Evolutionary conservation across 1,140 invertebrate species (phyloP).

Genomic region (Mactra quadrangularis): DNA sequence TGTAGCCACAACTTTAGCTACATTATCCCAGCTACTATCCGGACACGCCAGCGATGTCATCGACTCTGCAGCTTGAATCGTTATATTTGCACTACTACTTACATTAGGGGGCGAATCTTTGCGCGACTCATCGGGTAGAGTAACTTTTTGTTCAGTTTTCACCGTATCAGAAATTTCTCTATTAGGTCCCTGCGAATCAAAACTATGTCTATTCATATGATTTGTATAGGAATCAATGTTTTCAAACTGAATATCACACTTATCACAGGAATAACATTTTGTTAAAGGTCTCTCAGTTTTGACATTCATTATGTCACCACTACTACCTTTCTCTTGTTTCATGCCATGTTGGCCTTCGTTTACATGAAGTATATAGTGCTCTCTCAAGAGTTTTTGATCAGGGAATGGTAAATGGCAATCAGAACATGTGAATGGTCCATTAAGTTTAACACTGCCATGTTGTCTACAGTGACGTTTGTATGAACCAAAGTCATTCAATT

Average conservation of each 20-base stretch:
- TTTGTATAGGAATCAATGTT: constrained; percentile 4
- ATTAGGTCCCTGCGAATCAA: neutral
- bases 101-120: neutral
- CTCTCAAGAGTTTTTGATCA: constrained; percentile 64
- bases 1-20: constrained; percentile 29
- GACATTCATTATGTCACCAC: neutral
- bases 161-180: neutral
- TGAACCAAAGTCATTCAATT: constrained; percentile 81
- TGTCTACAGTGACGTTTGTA: constrained; percentile 80
- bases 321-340: neutral
- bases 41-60: constrained; percentile 72
- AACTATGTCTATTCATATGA: constrained; percentile 6
- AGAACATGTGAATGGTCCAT: constrained; percentile 67
- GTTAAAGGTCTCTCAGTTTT: constrained; percentile 1
- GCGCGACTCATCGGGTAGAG: neutral
- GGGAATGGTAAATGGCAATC: constrained; percentile 67
- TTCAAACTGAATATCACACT: constrained; percentile 34
- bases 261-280: constrained; percentile 20
- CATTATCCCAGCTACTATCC: constrained; percentile 75
- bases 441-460: constrained; percentile 67
- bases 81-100: constrained; percentile 16
- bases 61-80: constrained; percentile 70
- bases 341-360: constrained; percentile 21
- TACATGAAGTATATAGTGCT: constrained; percentile 62
- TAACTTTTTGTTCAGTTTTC: neutral